phyloP scores from a whole-genome alignment of 2,888 invertebrate genomes.

The Caenorhabditis virilis region DNA sequence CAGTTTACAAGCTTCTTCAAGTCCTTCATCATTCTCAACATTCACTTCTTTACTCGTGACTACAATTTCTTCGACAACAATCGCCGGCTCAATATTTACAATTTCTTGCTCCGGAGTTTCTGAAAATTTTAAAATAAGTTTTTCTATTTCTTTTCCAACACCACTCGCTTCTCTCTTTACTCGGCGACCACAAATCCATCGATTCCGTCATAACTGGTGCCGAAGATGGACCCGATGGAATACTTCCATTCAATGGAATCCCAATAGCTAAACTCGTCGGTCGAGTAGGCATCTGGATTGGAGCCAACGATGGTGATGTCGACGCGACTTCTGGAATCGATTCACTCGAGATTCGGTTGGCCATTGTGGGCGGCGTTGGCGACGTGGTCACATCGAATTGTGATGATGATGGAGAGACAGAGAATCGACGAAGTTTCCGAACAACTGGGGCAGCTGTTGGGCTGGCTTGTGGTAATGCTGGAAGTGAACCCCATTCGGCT shows the following conservation, averaged over 20 bases:
- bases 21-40: conserved; percentile 11
- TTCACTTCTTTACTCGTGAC: not conserved
- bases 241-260: conserved; percentile 24
- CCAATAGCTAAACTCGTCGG: conserved; percentile 40
- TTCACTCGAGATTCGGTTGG: not conserved
- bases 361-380: conserved; percentile 2
- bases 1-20: conserved; percentile 27
- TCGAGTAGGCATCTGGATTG: too few species aligned
- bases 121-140: too few species aligned
- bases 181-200: conserved; percentile 10
- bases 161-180: too few species aligned
- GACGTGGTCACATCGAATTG: conserved; percentile 43
- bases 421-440: conserved; percentile 51
- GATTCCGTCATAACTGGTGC: conserved; percentile 26
- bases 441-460: conserved; percentile 31
- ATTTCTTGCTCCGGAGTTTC: too few species aligned
- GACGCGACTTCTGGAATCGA: conserved; percentile 15
- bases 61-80: not conserved
- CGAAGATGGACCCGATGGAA: conserved; percentile 35
- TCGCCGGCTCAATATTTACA: not conserved
- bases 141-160: too few species aligned
- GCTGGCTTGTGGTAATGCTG: conserved; percentile 42
- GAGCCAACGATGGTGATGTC: conserved; percentile 4
- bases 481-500: conserved; percentile 50
- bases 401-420: conserved; percentile 54